Evolutionary conservation across 2,113 vertebrate species (phyloP).

Genomic region (Amblyornis subalaris): DNA sequence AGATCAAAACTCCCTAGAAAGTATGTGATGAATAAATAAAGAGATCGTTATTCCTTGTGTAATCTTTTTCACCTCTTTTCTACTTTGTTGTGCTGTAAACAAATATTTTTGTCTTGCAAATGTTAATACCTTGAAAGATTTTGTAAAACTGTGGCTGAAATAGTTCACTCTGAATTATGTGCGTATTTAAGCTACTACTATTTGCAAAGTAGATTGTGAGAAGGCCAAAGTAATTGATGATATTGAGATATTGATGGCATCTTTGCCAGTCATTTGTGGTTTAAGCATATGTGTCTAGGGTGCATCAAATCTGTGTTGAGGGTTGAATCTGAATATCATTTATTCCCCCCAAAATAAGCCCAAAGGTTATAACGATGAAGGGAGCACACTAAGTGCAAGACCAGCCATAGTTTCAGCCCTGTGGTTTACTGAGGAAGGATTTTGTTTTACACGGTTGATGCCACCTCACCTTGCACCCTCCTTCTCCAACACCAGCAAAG

Average conservation of each 20-base stretch:
- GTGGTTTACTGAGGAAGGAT: slow-evolving; percentile 52
- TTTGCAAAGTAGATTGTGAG: background rate
- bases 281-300: background rate
- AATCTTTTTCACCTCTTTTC: background rate
- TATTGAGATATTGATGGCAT: background rate
- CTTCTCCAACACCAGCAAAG: slow-evolving; percentile 59
- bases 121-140: background rate
- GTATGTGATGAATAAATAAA: slow-evolving; percentile 50
- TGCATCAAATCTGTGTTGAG: background rate
- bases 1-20: slow-evolving; percentile 55
- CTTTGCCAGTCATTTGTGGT: background rate
- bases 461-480: slow-evolving; percentile 35
- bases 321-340: background rate
- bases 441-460: slow-evolving; percentile 57
- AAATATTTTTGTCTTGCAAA: slow-evolving; percentile 13
- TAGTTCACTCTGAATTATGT: background rate
- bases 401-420: slow-evolving; percentile 27
- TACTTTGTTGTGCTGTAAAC: background rate
- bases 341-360: background rate
- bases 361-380: background rate
- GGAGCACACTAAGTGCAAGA: background rate
- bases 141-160: background rate
- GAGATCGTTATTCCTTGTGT: slow-evolving; percentile 11
- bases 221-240: background rate
- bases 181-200: background rate